Evolutionary conservation across 2,797 vertebrate species (phyloP).

Genomic region (Buceros bicornis): DNA sequence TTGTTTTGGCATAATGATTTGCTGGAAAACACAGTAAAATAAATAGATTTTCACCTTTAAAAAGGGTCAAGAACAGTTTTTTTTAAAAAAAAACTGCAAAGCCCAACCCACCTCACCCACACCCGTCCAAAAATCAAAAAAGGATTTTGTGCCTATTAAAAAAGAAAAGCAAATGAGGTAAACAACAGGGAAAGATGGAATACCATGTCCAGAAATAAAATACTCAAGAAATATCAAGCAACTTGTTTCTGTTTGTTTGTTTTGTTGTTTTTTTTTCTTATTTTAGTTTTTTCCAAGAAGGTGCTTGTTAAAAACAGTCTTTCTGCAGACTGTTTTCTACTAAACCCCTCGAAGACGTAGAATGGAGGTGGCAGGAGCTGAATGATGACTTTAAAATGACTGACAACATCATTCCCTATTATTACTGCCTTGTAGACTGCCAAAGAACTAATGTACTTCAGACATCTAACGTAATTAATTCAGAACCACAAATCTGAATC

Average conservation of each 20-base stretch:
- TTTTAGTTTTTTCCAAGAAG: slow-evolving; percentile 53
- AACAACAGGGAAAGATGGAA: neutral
- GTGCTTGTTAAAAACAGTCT: slow-evolving; percentile 55
- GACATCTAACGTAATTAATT: slow-evolving; percentile 81
- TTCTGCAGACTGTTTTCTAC: slow-evolving; percentile 50
- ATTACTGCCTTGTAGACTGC: slow-evolving; percentile 76
- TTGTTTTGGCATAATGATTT: neutral
- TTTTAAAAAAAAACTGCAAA: neutral
- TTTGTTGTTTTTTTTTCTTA: neutral
- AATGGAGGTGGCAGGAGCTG: slow-evolving; percentile 63
- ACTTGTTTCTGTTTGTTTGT: slow-evolving; percentile 57
- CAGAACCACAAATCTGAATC: slow-evolving; percentile 77
- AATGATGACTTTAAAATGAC: slow-evolving; percentile 76
- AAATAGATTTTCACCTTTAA: neutral
- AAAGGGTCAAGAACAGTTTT: neutral
- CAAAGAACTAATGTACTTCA: slow-evolving; percentile 77
- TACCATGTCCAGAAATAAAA: neutral
- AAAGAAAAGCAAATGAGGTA: neutral
- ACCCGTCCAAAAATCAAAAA: neutral
- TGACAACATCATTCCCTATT: slow-evolving; percentile 80
- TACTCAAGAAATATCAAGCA: slow-evolving; percentile 29
- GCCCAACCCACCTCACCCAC: no score
- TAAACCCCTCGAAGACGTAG: slow-evolving; percentile 53
- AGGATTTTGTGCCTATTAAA: neutral
- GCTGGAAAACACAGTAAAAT: neutral